Base-by-base conservation (phyloP, 1,140 invertebrate genomes). In the Ceratosolen fusciceps region DNA sequence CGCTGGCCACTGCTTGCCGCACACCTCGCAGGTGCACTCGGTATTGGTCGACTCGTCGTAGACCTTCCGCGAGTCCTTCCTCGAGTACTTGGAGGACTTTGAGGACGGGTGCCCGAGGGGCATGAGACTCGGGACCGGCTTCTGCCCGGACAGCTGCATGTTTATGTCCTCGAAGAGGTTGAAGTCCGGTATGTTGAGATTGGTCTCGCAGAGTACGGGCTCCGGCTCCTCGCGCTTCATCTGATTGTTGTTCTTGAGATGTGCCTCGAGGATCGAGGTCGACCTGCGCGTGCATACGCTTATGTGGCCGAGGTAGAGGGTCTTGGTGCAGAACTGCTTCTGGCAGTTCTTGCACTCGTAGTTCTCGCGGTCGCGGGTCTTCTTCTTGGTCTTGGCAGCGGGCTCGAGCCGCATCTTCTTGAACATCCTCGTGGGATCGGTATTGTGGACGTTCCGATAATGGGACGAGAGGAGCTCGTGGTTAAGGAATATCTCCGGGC, bases 1-100 rank as follows among this genome's bases (percentile, higher is more conserved):
- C 0, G 91, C 92, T 0, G 92, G 92, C 92, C 92, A 93, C 26
- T 90, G 91, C 83, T 93, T 93, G 1, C 90, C 90, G 78, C 93
- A 93, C 0, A 93, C 91, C 74, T 93, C 92, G 80, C 93, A 93
- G 0, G 88, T 86, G 58, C 90, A 90, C 19, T 89, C 89, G 5
- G 90, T 90, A 54, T 91, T 90, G 0, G 88, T 90, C 14, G 87
- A 88, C 73, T 91, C 90, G 24, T 91, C 90, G 62, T 90, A 90
- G 1, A 90, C 89, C 43, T 91, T 90, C 0, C 88, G 84, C 3
- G 90, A 90, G 74, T 90, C 89, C 54, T 90, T 90, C 7, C 90
- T 83, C 14, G 89, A 89, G 60, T 88, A 89, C 34, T 90, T 90
- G 39, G 74, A 77, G 2, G 70, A 54, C 21, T 74, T 80, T 0